A percentile compares a stretch with the other conserved stretches of the same genome.
phyloP scores from a whole-genome alignment of 2,888 invertebrate genomes.

The Bimastos eiseni region DNA sequence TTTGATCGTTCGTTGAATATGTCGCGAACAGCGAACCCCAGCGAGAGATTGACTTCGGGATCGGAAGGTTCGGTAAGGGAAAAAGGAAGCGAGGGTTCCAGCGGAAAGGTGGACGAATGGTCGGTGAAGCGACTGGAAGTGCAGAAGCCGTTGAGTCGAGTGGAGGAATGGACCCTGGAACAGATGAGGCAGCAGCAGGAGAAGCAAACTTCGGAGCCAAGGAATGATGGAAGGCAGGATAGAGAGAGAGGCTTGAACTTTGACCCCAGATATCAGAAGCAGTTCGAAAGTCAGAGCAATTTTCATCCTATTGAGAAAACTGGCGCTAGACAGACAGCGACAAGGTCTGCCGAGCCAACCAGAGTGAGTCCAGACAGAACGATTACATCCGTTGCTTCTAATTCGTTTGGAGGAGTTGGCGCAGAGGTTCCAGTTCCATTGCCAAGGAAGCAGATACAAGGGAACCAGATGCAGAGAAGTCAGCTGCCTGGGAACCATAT shows the following conservation, averaged over 20 bases:
- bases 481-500: neutral
- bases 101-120: neutral
- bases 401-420: neutral
- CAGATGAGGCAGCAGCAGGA: conserved; percentile 14
- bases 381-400: neutral
- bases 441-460: neutral
- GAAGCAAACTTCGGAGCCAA: neutral
- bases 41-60: neutral
- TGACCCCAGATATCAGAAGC: neutral
- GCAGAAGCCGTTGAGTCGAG: neutral
- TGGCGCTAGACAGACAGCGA: no score
- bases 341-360: neutral
- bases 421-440: neutral
- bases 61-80: neutral
- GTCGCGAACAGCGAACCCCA: neutral
- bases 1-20: neutral
- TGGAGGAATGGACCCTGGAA: conserved; percentile 17
- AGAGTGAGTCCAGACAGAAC: neutral
- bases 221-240: neutral
- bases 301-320: neutral
- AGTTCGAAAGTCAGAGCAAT: neutral
- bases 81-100: neutral
- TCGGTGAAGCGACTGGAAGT: neutral
- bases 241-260: neutral
- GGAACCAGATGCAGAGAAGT: neutral